Base-by-base conservation (phyloP, 2,888 invertebrate genomes). In the Caenorhabditis sinica region DNA sequence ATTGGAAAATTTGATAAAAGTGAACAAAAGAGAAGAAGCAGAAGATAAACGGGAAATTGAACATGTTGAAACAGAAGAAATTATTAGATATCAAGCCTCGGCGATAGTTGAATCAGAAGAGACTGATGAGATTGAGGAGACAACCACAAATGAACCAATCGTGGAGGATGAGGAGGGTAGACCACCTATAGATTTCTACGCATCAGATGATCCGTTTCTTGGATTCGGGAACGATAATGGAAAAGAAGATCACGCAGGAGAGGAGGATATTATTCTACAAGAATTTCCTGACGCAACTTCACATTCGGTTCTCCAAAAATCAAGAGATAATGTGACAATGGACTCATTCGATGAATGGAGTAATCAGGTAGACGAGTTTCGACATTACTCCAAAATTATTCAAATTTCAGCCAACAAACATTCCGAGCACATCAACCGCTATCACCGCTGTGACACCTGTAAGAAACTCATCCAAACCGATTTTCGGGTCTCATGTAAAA, bases 401-500 rank as follows among this genome's bases (percentile, higher is more conserved):
- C n/a, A n/a, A n/a, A 5, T 72, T 72, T 25, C 43, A 73, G 51
- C 73, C 73, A 17, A 2, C 28, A 6, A 17, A 49, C 15, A 13
- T 63, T 40, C 63, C 43, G 6, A 63, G 40, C 65, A 68, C 56
- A 36, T 49, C 25, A 25, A 68, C 61, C 28, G 51, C 49, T 4
- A 15, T 25, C 9, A 36, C 33, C 25, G 17, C 33, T 11, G 45
- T 30, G 2, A 68, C 76, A 20, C 76, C 76, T 1, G 36, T 60
- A 17, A 58, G 58, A 17, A 79, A 51, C 25, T 23, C 33, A 33
- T 4, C 36, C 0, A 79, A 74, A 43, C 68, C 61, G 17, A 68
- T 81, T 23, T 87, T 87, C 75, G 89, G 87, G 2, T 88, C 87
- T 0, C 77, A 88, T 74, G 84, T 89, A 23, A 87, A 88, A 80